Percentiles rank a stretch among this genome's conserved stretches.
Evolutionary conservation across 64 coral and sea anemone species (phyloP).

Genomic region (Orbicella faveolata): DNA sequence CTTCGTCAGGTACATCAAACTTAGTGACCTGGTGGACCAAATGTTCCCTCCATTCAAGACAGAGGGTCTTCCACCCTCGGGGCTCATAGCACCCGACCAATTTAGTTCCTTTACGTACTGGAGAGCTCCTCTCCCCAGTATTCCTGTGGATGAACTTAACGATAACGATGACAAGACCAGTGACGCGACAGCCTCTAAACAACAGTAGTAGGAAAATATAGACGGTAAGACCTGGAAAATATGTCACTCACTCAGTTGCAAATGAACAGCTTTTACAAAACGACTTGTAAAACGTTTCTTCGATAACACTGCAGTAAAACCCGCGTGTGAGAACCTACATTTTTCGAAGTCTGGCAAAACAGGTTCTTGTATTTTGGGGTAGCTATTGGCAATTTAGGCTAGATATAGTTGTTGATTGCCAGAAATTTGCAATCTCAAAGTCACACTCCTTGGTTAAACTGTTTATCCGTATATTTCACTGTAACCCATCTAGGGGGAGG

Average conservation of each 20-base stretch:
- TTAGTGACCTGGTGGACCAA: conserved; percentile 93
- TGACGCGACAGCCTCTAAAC: conserved; percentile 28
- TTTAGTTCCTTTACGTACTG: conserved; percentile 99
- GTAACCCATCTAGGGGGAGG: too few species aligned
- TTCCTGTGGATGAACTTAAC: conserved; percentile 57
- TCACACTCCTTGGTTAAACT: too few species aligned
- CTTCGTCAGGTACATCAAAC: conserved; percentile 68
- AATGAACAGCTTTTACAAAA: not conserved
- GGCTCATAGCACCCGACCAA: conserved; percentile 80
- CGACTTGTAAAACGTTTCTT: too few species aligned
- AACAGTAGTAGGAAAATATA: not conserved
- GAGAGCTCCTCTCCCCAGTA: conserved; percentile 76
- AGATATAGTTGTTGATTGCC: too few species aligned
- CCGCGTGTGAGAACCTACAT: too few species aligned
- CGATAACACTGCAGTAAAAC: too few species aligned
- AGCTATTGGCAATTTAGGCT: too few species aligned
- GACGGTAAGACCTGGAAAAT: not conserved
- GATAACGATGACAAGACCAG: conserved; percentile 8
- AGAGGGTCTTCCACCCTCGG: conserved; percentile 34
- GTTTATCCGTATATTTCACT: too few species aligned
- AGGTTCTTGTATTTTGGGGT: too few species aligned
- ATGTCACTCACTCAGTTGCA: not conserved
- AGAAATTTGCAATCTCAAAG: too few species aligned
- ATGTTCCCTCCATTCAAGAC: conserved; percentile 94
- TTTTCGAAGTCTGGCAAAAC: too few species aligned